A percentile compares a stretch with the other conserved stretches of the same genome.
Evolutionary conservation across 1,140 invertebrate species (phyloP).

Genomic region (Drosophila willistoni): DNA sequence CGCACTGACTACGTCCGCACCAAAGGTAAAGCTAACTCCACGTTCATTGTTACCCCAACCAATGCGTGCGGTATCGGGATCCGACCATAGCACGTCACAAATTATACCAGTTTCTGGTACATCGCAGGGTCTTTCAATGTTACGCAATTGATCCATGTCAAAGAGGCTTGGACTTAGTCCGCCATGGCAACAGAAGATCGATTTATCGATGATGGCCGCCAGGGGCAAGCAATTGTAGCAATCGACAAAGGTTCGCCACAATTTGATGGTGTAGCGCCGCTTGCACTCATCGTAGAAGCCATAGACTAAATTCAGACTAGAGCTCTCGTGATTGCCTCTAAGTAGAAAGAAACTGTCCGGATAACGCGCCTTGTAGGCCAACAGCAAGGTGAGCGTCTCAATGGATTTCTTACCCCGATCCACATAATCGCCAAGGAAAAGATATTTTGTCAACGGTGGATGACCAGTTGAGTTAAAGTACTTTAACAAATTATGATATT

Average conservation of each 20-base stretch:
- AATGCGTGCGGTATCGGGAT: constrained; percentile 93
- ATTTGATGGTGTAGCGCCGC: constrained; percentile 96
- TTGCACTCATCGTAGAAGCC: constrained; percentile 98
- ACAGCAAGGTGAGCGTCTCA: constrained; percentile 95
- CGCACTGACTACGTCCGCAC: constrained; percentile 94
- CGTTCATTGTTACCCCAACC: constrained; percentile 97
- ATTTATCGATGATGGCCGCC: constrained; percentile 96
- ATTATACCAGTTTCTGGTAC: constrained; percentile 95
- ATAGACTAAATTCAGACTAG: constrained; percentile 96
- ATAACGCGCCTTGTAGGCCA: constrained; percentile 98
- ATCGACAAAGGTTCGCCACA: constrained; percentile 97
- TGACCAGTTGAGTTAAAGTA: constrained; percentile 99
- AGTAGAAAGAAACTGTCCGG: constrained; percentile 93
- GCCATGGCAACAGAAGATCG: constrained; percentile 98
- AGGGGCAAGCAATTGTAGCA: constrained; percentile 98
- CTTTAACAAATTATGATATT: constrained; percentile 97
- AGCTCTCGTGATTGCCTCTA: constrained; percentile 92
- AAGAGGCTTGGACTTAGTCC: constrained; percentile 94
- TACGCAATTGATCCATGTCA: constrained; percentile 94
- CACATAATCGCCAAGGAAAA: constrained; percentile 96
- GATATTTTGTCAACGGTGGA: constrained; percentile 98
- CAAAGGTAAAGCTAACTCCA: constrained; percentile 97
- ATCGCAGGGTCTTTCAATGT: constrained; percentile 95
- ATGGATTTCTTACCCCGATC: constrained; percentile 92
- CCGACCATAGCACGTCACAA: constrained; percentile 98